These are phyloP conservation scores for Myotis vivesi DNA, from an alignment of 2,797 vertebrate species.

Conservation along the genomic window DNA sequence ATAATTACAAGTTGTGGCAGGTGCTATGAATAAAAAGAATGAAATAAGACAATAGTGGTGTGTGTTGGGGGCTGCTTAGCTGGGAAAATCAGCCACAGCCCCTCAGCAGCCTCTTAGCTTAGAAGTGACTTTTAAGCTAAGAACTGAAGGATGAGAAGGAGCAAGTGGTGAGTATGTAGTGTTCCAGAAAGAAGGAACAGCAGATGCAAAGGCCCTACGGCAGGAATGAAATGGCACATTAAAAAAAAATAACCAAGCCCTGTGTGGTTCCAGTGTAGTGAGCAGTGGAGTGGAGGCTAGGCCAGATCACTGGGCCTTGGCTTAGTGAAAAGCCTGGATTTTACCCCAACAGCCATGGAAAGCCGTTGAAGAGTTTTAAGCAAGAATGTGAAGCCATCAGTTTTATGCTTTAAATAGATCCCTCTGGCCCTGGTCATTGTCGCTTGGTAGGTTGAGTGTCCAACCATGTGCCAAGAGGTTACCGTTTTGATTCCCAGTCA, in stretches of 20 bases:
- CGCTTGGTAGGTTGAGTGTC: neutral
- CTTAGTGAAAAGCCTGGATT: neutral
- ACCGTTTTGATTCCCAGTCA: neutral
- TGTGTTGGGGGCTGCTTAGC: neutral
- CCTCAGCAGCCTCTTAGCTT: neutral
- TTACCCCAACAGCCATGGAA: neutral
- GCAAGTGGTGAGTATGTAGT: neutral
- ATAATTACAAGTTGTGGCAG: neutral
- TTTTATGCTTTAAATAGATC: slow-evolving; percentile 37
- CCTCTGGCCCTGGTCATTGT: neutral
- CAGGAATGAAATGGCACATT: neutral
- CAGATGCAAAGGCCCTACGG: neutral
- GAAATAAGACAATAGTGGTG: neutral
- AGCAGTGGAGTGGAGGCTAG: neutral
- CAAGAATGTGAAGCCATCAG: neutral
- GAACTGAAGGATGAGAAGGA: neutral
- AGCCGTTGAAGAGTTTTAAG: slow-evolving; percentile 15
- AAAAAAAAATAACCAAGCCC: slow-evolving; percentile 40
- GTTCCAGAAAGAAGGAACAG: slow-evolving; percentile 13
- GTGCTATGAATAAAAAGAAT: neutral
- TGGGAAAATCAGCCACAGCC: neutral
- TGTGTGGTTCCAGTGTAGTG: neutral
- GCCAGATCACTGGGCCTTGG: neutral
- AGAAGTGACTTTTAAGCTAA: neutral
- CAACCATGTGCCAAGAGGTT: neutral